phyloP scores from a whole-genome alignment of 2,113 vertebrate genomes.

The Amazona vittata region DNA sequence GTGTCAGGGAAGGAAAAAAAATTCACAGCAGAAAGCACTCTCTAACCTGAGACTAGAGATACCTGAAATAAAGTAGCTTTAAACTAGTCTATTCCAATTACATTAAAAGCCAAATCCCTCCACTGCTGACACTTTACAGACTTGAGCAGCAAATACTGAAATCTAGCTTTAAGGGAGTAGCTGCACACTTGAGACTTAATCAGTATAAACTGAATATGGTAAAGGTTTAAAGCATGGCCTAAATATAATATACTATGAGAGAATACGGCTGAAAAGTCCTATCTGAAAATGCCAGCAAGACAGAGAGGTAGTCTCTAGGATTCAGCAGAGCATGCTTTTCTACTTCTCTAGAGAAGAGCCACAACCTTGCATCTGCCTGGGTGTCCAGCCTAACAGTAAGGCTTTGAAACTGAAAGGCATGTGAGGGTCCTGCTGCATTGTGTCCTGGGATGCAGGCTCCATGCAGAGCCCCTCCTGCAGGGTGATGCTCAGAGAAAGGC shows the following conservation, averaged over 20 bases:
- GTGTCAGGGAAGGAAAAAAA: slow-evolving; percentile 5
- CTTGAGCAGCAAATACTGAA: not conserved
- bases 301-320: not conserved
- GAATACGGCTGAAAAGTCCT: not conserved
- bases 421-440: fast-evolving
- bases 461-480: not conserved
- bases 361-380: fast-evolving
- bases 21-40: not conserved
- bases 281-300: not conserved
- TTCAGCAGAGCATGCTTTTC: not conserved
- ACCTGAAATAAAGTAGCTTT: slow-evolving; percentile 33
- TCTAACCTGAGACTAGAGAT: slow-evolving; percentile 10
- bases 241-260: not conserved
- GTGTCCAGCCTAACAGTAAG: not conserved
- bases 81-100: not conserved
- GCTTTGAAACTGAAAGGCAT: fast-evolving
- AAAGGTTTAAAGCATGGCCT: not conserved
- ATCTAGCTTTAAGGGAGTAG: not conserved
- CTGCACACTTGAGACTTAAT: not conserved
- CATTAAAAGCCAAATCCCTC: not conserved
- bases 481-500: not conserved
- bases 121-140: not conserved
- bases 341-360: not conserved
- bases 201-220: not conserved
- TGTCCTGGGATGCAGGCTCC: fast-evolving